These are phyloP conservation scores for Anorthoa munda DNA, from an alignment of 2,888 invertebrate genomes.

Conservation along the genomic window DNA sequence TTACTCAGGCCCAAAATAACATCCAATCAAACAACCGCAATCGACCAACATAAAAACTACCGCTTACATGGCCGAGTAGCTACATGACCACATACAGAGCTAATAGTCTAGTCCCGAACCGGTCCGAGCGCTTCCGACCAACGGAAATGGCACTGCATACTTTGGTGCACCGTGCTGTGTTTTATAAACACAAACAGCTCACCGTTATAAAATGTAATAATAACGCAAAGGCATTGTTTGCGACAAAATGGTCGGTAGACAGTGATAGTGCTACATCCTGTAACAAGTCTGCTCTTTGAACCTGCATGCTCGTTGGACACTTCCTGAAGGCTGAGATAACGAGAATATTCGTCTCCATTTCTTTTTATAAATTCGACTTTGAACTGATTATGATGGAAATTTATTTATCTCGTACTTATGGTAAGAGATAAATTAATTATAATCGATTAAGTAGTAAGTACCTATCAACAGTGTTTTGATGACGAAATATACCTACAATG, in stretches of 20 bases:
- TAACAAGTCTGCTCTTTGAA: conserved; percentile 42
- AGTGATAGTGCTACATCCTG: conserved; percentile 50
- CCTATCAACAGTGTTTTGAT: conserved; percentile 6
- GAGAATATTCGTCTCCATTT: conserved; percentile 41
- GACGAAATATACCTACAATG: background rate
- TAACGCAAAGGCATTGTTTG: conserved; percentile 49
- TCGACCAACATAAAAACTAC: conserved; percentile 30
- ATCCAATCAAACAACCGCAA: conserved; percentile 15
- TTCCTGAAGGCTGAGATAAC: conserved; percentile 46
- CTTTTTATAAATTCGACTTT: conserved; percentile 36
- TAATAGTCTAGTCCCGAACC: conserved; percentile 30
- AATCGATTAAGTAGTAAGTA: background rate
- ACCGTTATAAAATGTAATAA: conserved; percentile 42
- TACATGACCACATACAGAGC: conserved; percentile 42
- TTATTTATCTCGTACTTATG: background rate
- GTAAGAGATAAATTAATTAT: background rate
- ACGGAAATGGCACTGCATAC: conserved; percentile 42
- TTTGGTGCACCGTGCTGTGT: conserved; percentile 30
- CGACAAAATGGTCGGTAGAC: conserved; percentile 6
- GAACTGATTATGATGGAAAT: conserved; percentile 18
- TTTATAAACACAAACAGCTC: conserved; percentile 48
- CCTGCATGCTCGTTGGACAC: conserved; percentile 24
- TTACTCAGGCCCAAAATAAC: background rate
- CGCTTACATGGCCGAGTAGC: conserved; percentile 15
- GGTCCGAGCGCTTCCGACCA: conserved; percentile 39